A percentile compares a stretch with the other conserved stretches of the same genome.
Evolutionary conservation across 2,888 invertebrate genomes (phyloP).

Genomic region (Himalopsyche tibetana): DNA sequence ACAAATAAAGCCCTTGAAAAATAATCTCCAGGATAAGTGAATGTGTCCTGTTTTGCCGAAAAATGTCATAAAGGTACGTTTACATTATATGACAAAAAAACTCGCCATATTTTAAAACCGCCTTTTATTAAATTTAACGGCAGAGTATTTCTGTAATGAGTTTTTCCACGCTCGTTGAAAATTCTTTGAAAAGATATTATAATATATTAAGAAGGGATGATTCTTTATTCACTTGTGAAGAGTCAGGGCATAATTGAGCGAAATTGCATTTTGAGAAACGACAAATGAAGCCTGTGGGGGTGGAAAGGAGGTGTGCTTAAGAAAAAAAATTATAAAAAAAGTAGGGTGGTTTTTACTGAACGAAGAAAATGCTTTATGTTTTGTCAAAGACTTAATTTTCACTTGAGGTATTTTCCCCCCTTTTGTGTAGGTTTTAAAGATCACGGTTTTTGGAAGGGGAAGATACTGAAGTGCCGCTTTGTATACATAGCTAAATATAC

Average conservation of each 20-base stretch:
- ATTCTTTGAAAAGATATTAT: conserved; percentile 34
- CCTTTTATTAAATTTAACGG: conserved; percentile 26
- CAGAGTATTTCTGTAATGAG: conserved; percentile 28
- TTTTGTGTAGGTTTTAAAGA: conserved; percentile 10
- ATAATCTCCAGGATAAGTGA: not conserved
- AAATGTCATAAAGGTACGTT: not conserved
- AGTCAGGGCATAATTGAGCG: conserved; percentile 30
- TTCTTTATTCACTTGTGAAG: conserved; percentile 34
- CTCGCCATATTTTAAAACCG: conserved; percentile 16
- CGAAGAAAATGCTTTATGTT: conserved; percentile 22
- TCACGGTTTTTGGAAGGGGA: conserved; percentile 20
- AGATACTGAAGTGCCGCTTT: not conserved
- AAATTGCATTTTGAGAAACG: conserved; percentile 27
- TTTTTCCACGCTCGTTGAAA: conserved; percentile 34
- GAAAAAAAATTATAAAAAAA: not conserved
- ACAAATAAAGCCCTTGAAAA: not conserved
- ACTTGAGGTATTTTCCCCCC: conserved; percentile 24
- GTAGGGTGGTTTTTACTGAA: conserved; percentile 5
- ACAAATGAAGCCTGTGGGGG: conserved; percentile 8
- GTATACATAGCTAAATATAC: not conserved
- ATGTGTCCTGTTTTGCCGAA: not conserved
- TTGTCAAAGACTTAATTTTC: conserved; percentile 30
- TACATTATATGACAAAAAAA: conserved; percentile 9
- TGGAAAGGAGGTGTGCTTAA: not conserved
- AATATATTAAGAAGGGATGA: conserved; percentile 31